These are phyloP conservation scores for Theretra japonica DNA, from an alignment of 2,888 invertebrate genomes.

Conservation along the genomic window DNA sequence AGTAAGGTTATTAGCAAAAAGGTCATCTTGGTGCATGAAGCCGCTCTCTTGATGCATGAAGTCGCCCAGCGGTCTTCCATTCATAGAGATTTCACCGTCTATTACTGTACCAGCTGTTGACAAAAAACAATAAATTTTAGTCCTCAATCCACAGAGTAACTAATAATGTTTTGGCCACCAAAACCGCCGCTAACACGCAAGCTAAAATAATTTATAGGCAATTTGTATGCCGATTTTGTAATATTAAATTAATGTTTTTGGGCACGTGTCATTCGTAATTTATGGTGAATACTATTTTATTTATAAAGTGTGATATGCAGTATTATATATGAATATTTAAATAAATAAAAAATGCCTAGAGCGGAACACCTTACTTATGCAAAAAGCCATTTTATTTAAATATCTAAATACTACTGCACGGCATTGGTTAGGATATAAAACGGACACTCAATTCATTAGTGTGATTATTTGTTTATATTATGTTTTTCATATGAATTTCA, in stretches of 20 bases:
- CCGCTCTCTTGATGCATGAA: constrained; percentile 93
- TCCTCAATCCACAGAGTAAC: neutral
- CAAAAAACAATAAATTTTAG: neutral
- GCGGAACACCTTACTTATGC: neutral
- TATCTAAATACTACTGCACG: neutral
- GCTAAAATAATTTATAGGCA: neutral
- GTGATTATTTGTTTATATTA: neutral
- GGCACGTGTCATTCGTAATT: no score
- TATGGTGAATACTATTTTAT: no score
- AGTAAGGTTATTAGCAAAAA: constrained; percentile 93
- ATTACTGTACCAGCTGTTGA: constrained; percentile 87
- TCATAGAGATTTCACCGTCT: constrained; percentile 92
- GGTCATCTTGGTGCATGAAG: constrained; percentile 96
- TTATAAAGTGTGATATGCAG: no score
- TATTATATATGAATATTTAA: neutral
- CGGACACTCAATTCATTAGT: neutral
- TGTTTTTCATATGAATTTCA: neutral
- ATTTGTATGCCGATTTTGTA: no score
- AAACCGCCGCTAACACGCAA: no score
- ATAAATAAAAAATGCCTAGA: neutral
- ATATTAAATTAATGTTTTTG: no score
- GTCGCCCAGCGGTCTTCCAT: constrained; percentile 88
- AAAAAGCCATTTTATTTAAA: neutral
- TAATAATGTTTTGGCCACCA: neutral
- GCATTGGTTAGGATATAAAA: neutral